A percentile compares a stretch with the other conserved stretches of the same genome.
phyloP scores from a whole-genome alignment of 1,140 invertebrate species.

The Aphis gossypii region DNA sequence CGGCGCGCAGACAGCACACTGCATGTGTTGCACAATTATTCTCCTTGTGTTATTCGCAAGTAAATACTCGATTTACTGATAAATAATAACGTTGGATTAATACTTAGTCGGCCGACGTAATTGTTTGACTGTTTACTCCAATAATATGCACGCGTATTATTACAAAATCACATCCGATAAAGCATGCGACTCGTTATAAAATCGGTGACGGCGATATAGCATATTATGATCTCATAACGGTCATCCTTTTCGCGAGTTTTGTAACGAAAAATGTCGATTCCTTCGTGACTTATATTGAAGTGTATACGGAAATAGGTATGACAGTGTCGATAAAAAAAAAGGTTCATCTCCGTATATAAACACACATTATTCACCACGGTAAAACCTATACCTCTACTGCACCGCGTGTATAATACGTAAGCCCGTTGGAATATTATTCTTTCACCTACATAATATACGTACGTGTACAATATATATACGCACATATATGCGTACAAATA shows the following conservation, averaged over 20 bases:
- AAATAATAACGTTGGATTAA: no score
- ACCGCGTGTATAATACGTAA: neutral
- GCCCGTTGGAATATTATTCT: neutral
- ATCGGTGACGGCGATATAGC: neutral
- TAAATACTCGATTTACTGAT: no score
- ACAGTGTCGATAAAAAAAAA: neutral
- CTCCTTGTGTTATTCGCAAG: neutral
- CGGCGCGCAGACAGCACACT: neutral
- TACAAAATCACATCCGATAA: no score
- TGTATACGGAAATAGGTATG: neutral
- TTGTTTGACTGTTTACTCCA: no score
- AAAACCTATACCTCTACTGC: neutral
- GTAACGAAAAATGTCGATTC: neutral
- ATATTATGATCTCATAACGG: neutral
- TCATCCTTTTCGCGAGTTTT: neutral
- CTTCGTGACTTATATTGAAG: neutral
- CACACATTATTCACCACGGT: neutral
- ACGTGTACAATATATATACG: neutral
- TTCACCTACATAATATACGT: neutral
- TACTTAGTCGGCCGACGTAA: no score
- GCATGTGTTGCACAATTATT: conserved; percentile 11
- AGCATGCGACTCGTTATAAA: no score
- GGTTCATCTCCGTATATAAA: neutral
- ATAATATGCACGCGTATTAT: no score
- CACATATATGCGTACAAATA: no score